Percentiles rank a stretch among this genome's conserved stretches.
These are phyloP conservation scores for Arge pagana DNA, from an alignment of 2,888 invertebrate species.

Conservation along the genomic window DNA sequence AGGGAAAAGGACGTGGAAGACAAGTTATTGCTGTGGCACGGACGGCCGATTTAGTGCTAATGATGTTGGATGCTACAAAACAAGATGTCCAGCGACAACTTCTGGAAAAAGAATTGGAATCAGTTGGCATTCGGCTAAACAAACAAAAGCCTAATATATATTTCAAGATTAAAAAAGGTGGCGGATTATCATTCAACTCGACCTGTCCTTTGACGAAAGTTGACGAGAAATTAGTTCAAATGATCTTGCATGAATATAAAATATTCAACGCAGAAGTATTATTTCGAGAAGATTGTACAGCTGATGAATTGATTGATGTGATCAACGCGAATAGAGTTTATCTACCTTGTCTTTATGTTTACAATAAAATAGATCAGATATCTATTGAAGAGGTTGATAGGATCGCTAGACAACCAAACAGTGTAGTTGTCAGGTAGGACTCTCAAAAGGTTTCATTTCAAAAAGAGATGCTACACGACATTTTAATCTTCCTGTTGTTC, in stretches of 20 bases:
- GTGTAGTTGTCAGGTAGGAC: conserved; percentile 90
- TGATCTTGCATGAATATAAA: conserved; percentile 98
- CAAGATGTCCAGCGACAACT: conserved; percentile 92
- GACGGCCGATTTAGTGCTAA: conserved; percentile 95
- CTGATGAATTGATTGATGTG: conserved; percentile 98
- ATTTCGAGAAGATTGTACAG: conserved; percentile 93
- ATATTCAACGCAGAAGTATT: conserved; percentile 93
- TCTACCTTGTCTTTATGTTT: conserved; percentile 96
- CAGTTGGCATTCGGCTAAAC: conserved; percentile 96
- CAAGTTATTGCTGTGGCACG: conserved; percentile 98
- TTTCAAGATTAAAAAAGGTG: conserved; percentile 96
- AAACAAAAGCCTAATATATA: conserved; percentile 96
- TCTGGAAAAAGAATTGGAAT: conserved; percentile 93
- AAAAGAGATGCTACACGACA: background rate
- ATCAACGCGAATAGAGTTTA: conserved; percentile 91
- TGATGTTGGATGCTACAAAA: conserved; percentile 99
- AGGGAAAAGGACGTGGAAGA: conserved; percentile 86
- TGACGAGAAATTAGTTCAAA: conserved; percentile 96
- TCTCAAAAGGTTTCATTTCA: conserved; percentile 16
- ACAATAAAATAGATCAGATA: conserved; percentile 99
- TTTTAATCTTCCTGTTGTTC: conserved; percentile 9
- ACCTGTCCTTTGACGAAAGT: conserved; percentile 91
- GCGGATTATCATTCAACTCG: conserved; percentile 95
- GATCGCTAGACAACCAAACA: conserved; percentile 84
- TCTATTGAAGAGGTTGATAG: conserved; percentile 98